These are phyloP conservation scores for Stratiomys singularior DNA, from an alignment of 2,888 invertebrate species.

Conservation along the genomic window DNA sequence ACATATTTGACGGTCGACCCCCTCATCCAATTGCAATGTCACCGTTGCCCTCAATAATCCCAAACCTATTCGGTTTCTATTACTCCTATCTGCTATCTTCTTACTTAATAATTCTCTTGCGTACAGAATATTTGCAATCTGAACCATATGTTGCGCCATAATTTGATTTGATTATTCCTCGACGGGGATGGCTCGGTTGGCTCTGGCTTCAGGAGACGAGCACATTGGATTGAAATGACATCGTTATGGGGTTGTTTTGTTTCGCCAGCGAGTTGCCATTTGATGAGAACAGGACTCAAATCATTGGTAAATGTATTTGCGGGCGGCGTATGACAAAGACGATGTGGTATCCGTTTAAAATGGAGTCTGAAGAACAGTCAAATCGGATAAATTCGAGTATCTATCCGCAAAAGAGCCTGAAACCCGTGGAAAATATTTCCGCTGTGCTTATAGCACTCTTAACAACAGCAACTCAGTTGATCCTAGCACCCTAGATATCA, in stretches of 20 bases:
- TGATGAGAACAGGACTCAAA: too few species aligned
- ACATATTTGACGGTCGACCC: not conserved
- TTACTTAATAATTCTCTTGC: slow-evolving; percentile 49
- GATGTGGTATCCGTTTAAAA: too few species aligned
- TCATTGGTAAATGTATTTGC: too few species aligned
- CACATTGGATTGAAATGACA: slow-evolving; percentile 32
- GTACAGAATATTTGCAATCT: slow-evolving; percentile 48
- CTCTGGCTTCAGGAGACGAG: slow-evolving; percentile 25
- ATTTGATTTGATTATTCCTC: slow-evolving; percentile 48
- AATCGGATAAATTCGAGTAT: too few species aligned
- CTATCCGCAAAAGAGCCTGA: too few species aligned
- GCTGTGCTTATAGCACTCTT: too few species aligned
- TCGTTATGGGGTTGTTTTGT: slow-evolving; percentile 1
- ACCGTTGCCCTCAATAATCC: not conserved
- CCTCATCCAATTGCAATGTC: not conserved
- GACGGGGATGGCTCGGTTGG: slow-evolving; percentile 30
- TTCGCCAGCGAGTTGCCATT: not conserved
- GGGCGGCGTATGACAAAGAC: too few species aligned
- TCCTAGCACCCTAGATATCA: not conserved
- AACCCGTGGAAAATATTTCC: too few species aligned
- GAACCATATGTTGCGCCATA: slow-evolving; percentile 46
- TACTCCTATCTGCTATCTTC: slow-evolving; percentile 36
- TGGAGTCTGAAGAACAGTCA: too few species aligned
- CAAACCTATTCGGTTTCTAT: slow-evolving; percentile 27
- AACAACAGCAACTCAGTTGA: not conserved